phyloP scores from a whole-genome alignment of 2,113 vertebrate genomes.

The Grallaria varia region DNA sequence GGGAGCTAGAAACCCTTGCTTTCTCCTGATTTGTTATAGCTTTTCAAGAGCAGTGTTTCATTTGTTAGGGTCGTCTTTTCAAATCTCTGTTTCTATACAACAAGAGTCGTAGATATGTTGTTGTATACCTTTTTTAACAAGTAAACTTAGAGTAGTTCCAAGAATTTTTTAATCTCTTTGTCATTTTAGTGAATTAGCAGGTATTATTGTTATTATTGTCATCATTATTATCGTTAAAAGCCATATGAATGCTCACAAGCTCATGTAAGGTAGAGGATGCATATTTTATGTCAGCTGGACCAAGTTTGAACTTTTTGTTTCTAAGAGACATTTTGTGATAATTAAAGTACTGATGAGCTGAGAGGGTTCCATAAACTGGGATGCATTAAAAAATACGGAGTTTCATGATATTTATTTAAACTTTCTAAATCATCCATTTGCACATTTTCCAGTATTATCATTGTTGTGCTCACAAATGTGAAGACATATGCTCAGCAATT shows the following conservation, averaged over 20 bases:
- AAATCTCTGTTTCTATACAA: not conserved
- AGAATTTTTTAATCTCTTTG: not conserved
- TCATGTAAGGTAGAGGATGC: not conserved
- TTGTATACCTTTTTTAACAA: not conserved
- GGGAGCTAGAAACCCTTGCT: not conserved
- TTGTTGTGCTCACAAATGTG: not conserved
- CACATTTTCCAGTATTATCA: not conserved
- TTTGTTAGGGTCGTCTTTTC: not conserved
- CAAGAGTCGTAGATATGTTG: not conserved
- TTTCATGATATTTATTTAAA: not conserved
- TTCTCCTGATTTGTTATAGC: not conserved
- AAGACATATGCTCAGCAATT: not conserved
- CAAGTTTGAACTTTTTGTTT: not conserved
- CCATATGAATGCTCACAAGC: not conserved
- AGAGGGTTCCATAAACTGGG: not conserved
- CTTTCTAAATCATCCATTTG: not conserved
- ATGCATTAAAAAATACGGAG: not conserved
- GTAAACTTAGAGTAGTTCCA: not conserved
- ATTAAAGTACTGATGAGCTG: not conserved
- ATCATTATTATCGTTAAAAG: not conserved
- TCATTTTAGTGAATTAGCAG: not conserved
- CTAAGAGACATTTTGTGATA: not conserved
- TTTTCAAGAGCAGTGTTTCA: not conserved
- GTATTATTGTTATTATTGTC: not conserved
- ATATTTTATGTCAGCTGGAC: not conserved